phyloP scores from a whole-genome alignment of 2,113 vertebrate genomes.

The Stomatorhinus ivindoensis region DNA sequence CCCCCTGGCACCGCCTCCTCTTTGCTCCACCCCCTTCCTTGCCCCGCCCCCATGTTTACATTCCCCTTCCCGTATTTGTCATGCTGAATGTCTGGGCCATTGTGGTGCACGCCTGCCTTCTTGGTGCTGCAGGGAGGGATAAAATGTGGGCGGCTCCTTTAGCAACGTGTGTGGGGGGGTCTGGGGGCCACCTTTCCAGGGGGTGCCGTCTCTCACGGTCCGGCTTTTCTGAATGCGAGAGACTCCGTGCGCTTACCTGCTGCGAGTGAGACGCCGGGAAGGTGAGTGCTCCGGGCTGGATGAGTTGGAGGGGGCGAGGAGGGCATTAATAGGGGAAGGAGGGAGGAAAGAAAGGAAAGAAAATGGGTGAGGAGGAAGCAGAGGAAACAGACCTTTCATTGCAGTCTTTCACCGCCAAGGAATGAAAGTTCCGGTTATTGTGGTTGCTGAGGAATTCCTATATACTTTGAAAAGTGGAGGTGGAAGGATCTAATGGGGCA shows the following conservation, averaged over 20 bases:
- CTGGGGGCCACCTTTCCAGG: conserved; percentile 18
- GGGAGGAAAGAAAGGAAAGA: conserved; percentile 22
- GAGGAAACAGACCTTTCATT: neutral
- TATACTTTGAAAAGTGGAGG: conserved; percentile 8
- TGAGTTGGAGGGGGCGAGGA: conserved; percentile 10
- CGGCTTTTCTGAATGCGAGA: neutral
- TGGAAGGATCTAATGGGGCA: conserved; percentile 26
- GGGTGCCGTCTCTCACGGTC: conserved; percentile 3
- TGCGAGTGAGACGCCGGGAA: neutral
- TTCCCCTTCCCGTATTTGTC: conserved; percentile 69
- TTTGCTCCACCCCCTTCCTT: conserved; percentile 7
- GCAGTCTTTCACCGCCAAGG: neutral
- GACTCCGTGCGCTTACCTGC: conserved; percentile 12
- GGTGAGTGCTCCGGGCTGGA: neutral
- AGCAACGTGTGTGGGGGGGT: conserved; percentile 30
- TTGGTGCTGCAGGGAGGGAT: conserved; percentile 15
- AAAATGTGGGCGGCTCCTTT: neutral
- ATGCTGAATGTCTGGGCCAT: conserved; percentile 47
- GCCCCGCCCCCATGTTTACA: conserved; percentile 74
- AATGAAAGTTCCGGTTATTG: neutral
- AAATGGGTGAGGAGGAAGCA: conserved; percentile 11
- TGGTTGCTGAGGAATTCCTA: neutral
- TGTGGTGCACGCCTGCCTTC: conserved; percentile 47
- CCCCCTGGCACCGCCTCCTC: conserved; percentile 13
- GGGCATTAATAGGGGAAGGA: neutral